Evolutionary conservation across 2,888 invertebrate species (phyloP).

Genomic region (Zelleria hepariella): DNA sequence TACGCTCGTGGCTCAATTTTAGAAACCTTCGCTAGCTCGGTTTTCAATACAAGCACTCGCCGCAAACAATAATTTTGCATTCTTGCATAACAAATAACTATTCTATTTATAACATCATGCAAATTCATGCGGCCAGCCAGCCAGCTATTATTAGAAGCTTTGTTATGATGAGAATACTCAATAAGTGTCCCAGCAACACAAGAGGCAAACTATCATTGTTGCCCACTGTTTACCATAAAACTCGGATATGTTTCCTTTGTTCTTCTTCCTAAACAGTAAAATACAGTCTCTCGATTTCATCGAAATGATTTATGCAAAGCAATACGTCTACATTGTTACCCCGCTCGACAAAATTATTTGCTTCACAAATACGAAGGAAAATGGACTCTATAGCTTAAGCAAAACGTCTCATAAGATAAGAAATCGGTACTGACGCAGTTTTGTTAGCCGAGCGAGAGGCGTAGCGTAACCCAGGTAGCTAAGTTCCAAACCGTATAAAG

Average conservation of each 20-base stretch:
- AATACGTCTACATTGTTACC: constrained; percentile 8
- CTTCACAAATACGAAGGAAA: constrained; percentile 6
- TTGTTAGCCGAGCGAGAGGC: not conserved
- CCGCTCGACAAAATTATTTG: not conserved
- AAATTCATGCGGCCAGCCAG: not conserved
- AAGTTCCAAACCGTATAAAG: constrained; percentile 23
- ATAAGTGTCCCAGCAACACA: not conserved
- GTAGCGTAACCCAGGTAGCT: constrained; percentile 14
- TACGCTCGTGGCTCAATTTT: too few species aligned
- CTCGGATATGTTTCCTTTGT: not conserved
- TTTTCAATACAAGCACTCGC: too few species aligned
- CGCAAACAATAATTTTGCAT: too few species aligned
- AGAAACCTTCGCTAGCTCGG: too few species aligned
- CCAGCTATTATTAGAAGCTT: not conserved
- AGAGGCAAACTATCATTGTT: not conserved
- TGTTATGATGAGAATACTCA: not conserved
- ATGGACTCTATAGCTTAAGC: not conserved
- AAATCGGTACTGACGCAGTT: not conserved
- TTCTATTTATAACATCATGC: too few species aligned
- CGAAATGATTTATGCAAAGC: constrained; percentile 4
- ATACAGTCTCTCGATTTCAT: not conserved
- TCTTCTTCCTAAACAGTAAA: not conserved
- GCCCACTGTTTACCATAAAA: not conserved
- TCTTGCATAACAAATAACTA: too few species aligned
- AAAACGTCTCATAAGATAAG: not conserved